Evolutionary conservation across 2,888 invertebrate species (phyloP), one percentile per base, ranked within the genome.

Genomic region (Drosophila algonquin): DNA sequence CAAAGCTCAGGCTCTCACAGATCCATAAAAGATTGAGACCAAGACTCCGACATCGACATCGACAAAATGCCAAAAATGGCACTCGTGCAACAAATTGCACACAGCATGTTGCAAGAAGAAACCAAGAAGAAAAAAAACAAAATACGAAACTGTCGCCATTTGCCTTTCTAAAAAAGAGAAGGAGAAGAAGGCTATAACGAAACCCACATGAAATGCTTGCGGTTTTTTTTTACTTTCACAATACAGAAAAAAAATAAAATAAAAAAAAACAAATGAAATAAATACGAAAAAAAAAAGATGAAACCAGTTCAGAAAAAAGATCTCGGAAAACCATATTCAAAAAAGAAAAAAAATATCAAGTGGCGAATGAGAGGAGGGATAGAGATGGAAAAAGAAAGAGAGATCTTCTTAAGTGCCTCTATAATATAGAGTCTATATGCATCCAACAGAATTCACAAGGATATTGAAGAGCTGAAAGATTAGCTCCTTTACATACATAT

Each of bases 131-230:
- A 35, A 54, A 30, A 58, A 27, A 45, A 60, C 16, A 40, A 35
- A 40, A 35, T 54, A 55, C 56, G 67, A 74, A 76, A 74, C 73
- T 80, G 79, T 78, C 79, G 87, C 74, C 67, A 74, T 70, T 74
- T 79, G 79, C 89, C 89, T 89, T 84, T 84, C 89, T 87, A 89
- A 87, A 88, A 88, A 82, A 81, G 77, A 50, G 54, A 79, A 63
- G 40, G 51, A 56, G 21, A 53, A 57, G 16, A 50, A 55, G 18
- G 21, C 10, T 54, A 44, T 45, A 14, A 27, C 61, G 51, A 56
- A 47, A 32, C 44, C 47, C 54, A 54, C 53, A 59, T 51, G 59
- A 73, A 63, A 59, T 63, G 73, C 30, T 2, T 35, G 10, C 12
- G 1, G 14, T 82, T 82, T 85, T 81, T 71, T 67, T 63, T 74